Evolutionary conservation across 1,140 invertebrate genomes (phyloP), one percentile per base, ranked within the genome.

Genomic region (Scaptomyza hsui): DNA sequence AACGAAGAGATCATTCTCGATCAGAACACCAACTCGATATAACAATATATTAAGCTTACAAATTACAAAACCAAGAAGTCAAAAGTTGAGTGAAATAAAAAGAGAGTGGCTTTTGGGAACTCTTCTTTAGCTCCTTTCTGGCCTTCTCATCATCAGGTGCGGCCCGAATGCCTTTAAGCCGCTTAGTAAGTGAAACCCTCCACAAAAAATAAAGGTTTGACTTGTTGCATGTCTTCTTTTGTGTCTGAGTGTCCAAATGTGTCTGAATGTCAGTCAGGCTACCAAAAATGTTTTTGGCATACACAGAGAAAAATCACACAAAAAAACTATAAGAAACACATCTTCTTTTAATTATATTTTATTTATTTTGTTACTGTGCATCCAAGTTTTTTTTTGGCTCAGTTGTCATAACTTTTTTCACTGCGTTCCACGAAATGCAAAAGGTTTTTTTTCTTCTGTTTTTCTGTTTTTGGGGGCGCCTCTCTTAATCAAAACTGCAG

Each of bases 101-200:
- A 19, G 19, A 57, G 65, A 51, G 52, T 47, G 59, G 41, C 63
- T 5, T 24, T 24, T 56, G 39, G 48, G 26, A 44, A 26, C 47
- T 60, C 32, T 5, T 15, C n/a, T n/a, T n/a, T n/a, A n/a, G 29
- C 18, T 19, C 6, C 16, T 6, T 29, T 29, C 9, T 1, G 7
- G 6, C 7, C 19, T 42, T 12, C 3, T 1, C 9, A 48, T 65
- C 70, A 80, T 83, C 80, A 83, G 80, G 80, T 83, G 80, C 78
- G 80, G 80, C 48, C 78, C 47, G 4, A 37, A 37, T 12, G 12
- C 32, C 48, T 80, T 48, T 80, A 86, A 83, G 80, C 81, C 61
- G 68, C 80, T 83, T 83, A 83, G 80, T 83, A 83, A 83, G 81
- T 83, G 80, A 83, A 86, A 86, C 80, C 80, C 79, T 42, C 80